Conservation (phyloP, 2,888 invertebrate genomes). For the Nowickia ferox region DNA sequence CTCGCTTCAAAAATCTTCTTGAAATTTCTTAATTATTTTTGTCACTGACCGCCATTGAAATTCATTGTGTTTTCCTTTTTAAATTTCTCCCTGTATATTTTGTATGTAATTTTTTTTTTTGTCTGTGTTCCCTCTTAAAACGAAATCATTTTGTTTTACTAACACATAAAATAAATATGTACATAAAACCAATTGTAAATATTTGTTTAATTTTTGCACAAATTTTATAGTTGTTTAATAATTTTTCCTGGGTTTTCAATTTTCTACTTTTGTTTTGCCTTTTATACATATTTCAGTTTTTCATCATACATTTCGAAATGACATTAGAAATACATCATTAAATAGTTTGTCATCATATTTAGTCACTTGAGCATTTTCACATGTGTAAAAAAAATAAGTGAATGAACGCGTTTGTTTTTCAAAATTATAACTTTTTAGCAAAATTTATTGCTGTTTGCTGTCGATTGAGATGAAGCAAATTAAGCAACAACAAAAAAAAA, state of each 20-base stretch:
- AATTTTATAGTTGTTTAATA: slow-evolving; percentile 71
- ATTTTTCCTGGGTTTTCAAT: slow-evolving; percentile 62
- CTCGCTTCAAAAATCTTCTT: neutral
- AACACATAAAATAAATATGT: neutral
- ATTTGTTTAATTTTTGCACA: slow-evolving; percentile 48
- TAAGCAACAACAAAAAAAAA: neutral
- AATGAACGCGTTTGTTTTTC: slow-evolving; percentile 13
- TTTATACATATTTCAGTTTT: neutral
- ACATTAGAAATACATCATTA: slow-evolving; percentile 59
- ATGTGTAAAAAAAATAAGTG: slow-evolving; percentile 6
- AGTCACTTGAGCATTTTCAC: slow-evolving; percentile 40
- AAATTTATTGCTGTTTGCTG: slow-evolving; percentile 71
- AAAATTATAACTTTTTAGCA: slow-evolving; percentile 52
- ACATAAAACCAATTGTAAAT: slow-evolving; percentile 44
- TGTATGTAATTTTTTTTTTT: slow-evolving; percentile 4
- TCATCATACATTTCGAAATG: slow-evolving; percentile 37
- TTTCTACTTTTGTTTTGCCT: slow-evolving; percentile 14
- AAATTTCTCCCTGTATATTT: slow-evolving; percentile 2
- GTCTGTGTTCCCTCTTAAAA: neutral
- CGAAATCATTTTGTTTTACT: neutral
- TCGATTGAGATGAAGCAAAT: slow-evolving; percentile 44
- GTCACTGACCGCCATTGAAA: slow-evolving; percentile 61
- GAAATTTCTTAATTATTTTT: slow-evolving; percentile 22
- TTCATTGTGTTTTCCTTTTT: neutral
- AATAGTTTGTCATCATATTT: slow-evolving; percentile 60